These are phyloP conservation scores for Melanotaenia pygmaea DNA, from an alignment of 2,797 vertebrate genomes.

Conservation along the genomic window DNA sequence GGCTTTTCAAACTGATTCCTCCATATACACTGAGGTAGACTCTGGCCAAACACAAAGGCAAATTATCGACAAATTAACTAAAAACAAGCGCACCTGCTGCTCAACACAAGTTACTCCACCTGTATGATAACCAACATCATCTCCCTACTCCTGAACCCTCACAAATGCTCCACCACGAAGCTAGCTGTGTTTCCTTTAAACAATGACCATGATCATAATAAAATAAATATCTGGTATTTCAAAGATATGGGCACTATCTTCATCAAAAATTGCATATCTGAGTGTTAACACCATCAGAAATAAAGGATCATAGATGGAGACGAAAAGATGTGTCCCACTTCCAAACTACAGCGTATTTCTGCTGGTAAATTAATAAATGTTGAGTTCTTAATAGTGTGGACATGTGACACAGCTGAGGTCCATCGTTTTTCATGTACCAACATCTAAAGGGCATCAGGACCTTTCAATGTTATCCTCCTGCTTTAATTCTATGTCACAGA, in stretches of 20 bases:
- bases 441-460: conserved; percentile 43
- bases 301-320: conserved; percentile 40
- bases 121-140: conserved; percentile 51
- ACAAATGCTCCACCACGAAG: conserved; percentile 79
- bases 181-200: conserved; percentile 81
- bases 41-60: conserved; percentile 86
- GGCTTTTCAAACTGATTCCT: conserved; percentile 78
- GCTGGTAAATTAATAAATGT: conserved; percentile 17
- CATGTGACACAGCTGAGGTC: conserved; percentile 27
- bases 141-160: conserved; percentile 46
- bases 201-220: conserved; percentile 90
- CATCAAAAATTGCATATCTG: conserved; percentile 87
- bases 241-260: conserved; percentile 88
- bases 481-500: conserved; percentile 49
- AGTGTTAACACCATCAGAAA: conserved; percentile 51
- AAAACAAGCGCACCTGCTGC: conserved; percentile 50
- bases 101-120: conserved; percentile 51
- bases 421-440: conserved; percentile 62
- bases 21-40: conserved; percentile 94
- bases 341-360: conserved; percentile 21
- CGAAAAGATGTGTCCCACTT: conserved; percentile 26
- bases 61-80: conserved; percentile 49
- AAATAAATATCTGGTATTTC: conserved; percentile 91
- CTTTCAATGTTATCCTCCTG: conserved; percentile 21
- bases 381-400: conserved; percentile 6